Conservation (phyloP, 2,888 invertebrate species). For the Muscina levida region DNA sequence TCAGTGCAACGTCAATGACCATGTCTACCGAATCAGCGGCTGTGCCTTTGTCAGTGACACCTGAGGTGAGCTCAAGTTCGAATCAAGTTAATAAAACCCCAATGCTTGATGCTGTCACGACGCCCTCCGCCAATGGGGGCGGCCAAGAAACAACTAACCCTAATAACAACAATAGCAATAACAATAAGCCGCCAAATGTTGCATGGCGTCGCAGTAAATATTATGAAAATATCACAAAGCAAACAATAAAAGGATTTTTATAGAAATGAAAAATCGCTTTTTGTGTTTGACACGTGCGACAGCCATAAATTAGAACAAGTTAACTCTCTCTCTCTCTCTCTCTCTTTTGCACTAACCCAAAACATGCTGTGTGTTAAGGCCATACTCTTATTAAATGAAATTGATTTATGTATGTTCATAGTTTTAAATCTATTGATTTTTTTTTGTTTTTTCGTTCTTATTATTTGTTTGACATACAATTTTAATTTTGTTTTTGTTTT, state of each 20-base stretch:
- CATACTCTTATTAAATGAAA: conserved; percentile 8
- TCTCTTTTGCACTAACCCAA: conserved; percentile 29
- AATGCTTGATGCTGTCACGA: conserved; percentile 34
- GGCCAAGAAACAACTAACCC: conserved; percentile 51
- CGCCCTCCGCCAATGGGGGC: conserved; percentile 20
- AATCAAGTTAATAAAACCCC: conserved; percentile 38
- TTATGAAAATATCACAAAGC: conserved; percentile 81
- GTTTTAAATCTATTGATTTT: conserved; percentile 4
- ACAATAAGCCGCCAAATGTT: conserved; percentile 70
- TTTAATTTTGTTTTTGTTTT: too few species aligned
- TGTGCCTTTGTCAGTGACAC: conserved; percentile 71
- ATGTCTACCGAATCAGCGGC: conserved; percentile 69
- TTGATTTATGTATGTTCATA: conserved; percentile 37
- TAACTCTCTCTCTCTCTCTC: background rate
- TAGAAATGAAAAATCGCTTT: conserved; percentile 67
- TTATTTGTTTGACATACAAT: too few species aligned
- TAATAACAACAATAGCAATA: conserved; percentile 64
- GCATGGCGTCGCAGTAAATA: conserved; percentile 81
- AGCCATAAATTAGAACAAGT: background rate
- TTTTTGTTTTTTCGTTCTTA: conserved; percentile 12
- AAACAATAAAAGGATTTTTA: conserved; percentile 83
- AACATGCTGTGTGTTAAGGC: conserved; percentile 35
- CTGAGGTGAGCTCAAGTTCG: conserved; percentile 75
- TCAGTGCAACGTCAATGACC: conserved; percentile 68
- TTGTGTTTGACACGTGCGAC: background rate